Evolutionary conservation across 1,140 invertebrate genomes (phyloP).

Genomic region (Brachionus koreanus): DNA sequence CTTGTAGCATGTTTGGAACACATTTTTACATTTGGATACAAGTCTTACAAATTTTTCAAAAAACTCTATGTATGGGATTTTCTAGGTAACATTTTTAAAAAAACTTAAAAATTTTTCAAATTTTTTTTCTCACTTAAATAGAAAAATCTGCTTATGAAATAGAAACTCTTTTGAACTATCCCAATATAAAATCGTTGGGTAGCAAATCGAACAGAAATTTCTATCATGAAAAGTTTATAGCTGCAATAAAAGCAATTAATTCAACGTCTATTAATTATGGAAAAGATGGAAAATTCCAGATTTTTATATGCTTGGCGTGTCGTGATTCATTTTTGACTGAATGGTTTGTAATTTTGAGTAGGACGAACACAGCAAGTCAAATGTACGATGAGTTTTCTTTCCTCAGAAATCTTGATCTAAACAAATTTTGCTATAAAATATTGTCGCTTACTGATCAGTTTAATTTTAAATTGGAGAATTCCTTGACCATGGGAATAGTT

Average conservation of each 20-base stretch:
- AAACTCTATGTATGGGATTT: constrained; percentile 98
- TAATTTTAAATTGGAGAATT: constrained; percentile 40
- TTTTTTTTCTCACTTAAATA: constrained; percentile 59
- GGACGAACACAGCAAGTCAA: constrained; percentile 15
- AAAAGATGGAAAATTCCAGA: constrained; percentile 95
- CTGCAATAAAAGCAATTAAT: constrained; percentile 68
- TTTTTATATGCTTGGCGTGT: constrained; percentile 80
- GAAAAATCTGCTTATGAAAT: constrained; percentile 79
- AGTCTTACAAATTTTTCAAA: constrained; percentile 80
- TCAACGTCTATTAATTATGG: constrained; percentile 77
- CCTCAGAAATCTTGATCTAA: constrained; percentile 28
- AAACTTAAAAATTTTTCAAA: constrained; percentile 15
- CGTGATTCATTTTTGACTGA: constrained; percentile 22
- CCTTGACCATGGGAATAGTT: constrained; percentile 36
- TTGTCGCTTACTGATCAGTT: constrained; percentile 31
- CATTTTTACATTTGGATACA: constrained; percentile 79
- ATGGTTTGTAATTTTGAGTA: constrained; percentile 36
- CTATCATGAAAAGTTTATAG: constrained; percentile 59
- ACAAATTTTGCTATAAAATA: constrained; percentile 41
- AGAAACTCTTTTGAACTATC: constrained; percentile 61
- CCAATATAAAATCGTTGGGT: constrained; percentile 49
- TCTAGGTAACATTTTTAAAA: constrained; percentile 66
- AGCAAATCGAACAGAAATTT: constrained; percentile 50
- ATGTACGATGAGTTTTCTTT: constrained; percentile 43
- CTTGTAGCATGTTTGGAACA: constrained; percentile 86